These are phyloP conservation scores for Micrastur ruficollis DNA, from an alignment of 2,797 vertebrate genomes.

Conservation along the genomic window DNA sequence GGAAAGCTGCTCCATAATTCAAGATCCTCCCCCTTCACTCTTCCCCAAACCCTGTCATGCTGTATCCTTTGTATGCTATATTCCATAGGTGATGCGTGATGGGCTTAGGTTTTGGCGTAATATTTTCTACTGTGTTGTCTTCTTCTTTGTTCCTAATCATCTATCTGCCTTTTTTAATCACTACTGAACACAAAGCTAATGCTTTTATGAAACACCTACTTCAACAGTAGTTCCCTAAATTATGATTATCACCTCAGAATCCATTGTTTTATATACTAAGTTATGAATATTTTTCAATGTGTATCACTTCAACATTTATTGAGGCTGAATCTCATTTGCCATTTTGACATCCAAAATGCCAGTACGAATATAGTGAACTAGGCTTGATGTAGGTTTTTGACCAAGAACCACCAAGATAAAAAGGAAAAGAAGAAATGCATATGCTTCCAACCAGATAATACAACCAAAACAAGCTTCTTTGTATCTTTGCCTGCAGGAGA, in stretches of 20 bases:
- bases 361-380: not conserved
- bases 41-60: not conserved
- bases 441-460: not conserved
- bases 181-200: not conserved
- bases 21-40: not conserved
- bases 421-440: not conserved
- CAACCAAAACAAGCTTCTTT: not conserved
- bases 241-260: not conserved
- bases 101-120: not conserved
- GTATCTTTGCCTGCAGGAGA: not conserved
- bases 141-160: not conserved
- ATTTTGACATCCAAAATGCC: not conserved
- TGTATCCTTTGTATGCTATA: accelerated
- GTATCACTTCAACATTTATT: not conserved
- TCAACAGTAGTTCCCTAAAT: not conserved
- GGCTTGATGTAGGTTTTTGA: not conserved
- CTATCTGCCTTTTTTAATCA: not conserved
- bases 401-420: not conserved
- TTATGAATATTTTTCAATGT: not conserved
- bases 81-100: accelerated
- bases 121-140: not conserved
- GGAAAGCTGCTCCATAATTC: not conserved
- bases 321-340: not conserved
- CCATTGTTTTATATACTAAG: not conserved
- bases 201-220: not conserved